phyloP scores from a whole-genome alignment of 2,113 vertebrate species.

The Felis catus region F.catus_Fca126_mat1.0 CM031413.1:80309001-80309500 shows the following conservation, averaged over 20 bases:
- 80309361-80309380: conserved; percentile 64
- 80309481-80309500: background rate
- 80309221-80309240: conserved; percentile 23
- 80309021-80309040: background rate
- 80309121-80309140: background rate
- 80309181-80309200: background rate
- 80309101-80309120: conserved; percentile 17
- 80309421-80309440: conserved; percentile 55
- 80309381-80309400: conserved; percentile 65
- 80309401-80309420: conserved; percentile 34
- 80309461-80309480: background rate
- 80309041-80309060: background rate
- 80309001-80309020: background rate
- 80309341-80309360: conserved; percentile 76
- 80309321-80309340: conserved; percentile 68
- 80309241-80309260: conserved; percentile 47
- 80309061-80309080: background rate
- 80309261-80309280: conserved; percentile 40
- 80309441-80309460: conserved; percentile 55
- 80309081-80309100: background rate
- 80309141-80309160: background rate
- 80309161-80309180: background rate
- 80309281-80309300: conserved; percentile 66
- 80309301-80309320: conserved; percentile 63
- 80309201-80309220: background rate